phyloP scores from a whole-genome alignment of 2,888 invertebrate genomes.

The Cancer borealis region DNA sequence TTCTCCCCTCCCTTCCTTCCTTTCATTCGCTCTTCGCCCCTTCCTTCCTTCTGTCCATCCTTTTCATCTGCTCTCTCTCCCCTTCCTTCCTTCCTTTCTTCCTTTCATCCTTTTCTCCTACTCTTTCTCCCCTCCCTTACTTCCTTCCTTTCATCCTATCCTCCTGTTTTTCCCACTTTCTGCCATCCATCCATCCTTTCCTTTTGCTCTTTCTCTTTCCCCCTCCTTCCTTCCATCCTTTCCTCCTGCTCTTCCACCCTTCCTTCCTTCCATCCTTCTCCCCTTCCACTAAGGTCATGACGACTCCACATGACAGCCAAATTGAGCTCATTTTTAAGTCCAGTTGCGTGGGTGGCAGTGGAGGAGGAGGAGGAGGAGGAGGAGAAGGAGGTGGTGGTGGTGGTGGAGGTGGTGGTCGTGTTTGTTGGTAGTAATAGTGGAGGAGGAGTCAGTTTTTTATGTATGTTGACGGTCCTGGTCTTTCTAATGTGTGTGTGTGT shows the following conservation, averaged over 20 bases:
- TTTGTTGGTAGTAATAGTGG: not conserved
- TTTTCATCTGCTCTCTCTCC: not conserved
- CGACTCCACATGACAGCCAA: constrained; percentile 17
- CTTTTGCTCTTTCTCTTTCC: not conserved
- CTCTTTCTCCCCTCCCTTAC: too few relatives aligned
- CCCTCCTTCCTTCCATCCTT: not conserved
- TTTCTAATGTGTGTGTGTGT: too few relatives aligned
- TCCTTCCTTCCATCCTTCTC: not conserved
- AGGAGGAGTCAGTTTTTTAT: not conserved
- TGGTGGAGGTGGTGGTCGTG: not conserved
- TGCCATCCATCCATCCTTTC: too few relatives aligned
- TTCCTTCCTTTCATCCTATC: too few relatives aligned
- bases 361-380: not conserved
- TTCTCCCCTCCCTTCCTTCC: not conserved
- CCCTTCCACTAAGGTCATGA: not conserved
- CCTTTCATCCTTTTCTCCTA: too few relatives aligned
- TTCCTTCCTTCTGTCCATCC: not conserved
- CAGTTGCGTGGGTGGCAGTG: not conserved
- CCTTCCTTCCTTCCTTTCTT: not conserved
- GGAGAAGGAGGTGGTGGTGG: not conserved
- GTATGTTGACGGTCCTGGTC: not conserved
- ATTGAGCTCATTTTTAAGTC: constrained; percentile 24
- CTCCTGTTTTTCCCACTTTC: too few relatives aligned
- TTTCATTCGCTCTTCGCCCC: not conserved
- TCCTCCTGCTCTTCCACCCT: not conserved